Percentiles rank a stretch among this genome's conserved stretches.
phyloP scores from a whole-genome alignment of 2,797 vertebrate species.

The Momotus momota region DNA sequence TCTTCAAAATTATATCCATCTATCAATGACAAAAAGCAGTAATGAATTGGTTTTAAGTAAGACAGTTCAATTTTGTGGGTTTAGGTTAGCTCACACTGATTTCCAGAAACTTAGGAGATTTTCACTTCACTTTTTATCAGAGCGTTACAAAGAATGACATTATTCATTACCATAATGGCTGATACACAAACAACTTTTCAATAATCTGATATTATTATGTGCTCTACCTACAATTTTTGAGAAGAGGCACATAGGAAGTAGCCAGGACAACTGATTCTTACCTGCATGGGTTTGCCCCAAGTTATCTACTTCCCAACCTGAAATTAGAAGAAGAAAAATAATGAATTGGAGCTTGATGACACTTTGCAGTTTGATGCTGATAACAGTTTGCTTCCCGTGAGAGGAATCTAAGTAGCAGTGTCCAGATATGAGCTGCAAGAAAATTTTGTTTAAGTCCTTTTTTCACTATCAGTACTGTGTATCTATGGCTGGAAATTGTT shows the following conservation, averaged over 20 bases:
- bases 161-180: not conserved
- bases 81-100: not conserved
- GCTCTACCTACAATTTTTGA: not conserved
- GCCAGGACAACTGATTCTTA: not conserved
- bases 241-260: fast-evolving
- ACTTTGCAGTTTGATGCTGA: not conserved
- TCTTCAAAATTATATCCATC: not conserved
- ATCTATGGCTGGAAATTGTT: not conserved
- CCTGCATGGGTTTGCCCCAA: slow-evolving; percentile 73
- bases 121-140: not conserved
- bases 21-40: not conserved
- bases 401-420: not conserved
- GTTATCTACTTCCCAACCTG: slow-evolving; percentile 78
- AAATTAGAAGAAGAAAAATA: not conserved
- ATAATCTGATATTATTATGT: not conserved
- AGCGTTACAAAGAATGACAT: fast-evolving
- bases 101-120: not conserved
- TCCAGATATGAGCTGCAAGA: not conserved
- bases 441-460: not conserved
- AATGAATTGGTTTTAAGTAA: not conserved
- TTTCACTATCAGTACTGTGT: not conserved
- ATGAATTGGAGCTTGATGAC: not conserved
- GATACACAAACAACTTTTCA: not conserved
- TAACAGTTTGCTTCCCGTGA: not conserved
- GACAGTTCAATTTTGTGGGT: not conserved